Base-by-base conservation (phyloP, 2,888 invertebrate genomes). In the Drosophila testacea region DNA sequence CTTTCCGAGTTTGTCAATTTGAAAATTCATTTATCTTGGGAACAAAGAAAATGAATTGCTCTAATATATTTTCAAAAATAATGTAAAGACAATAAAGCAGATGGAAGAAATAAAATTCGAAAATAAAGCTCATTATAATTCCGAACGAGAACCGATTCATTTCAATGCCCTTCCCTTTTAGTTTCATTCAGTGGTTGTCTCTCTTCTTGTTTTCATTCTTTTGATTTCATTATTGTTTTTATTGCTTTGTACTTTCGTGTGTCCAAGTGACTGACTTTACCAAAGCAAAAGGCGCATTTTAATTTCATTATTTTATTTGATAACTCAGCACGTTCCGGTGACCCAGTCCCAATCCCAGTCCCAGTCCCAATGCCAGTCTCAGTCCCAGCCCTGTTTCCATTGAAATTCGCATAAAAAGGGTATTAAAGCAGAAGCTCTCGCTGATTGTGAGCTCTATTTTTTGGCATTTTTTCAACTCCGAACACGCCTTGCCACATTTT, bases 181-280 rank as follows among this genome's bases (percentile, higher is more conserved):
- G 44, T 61, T 67, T 63, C 67, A 42, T 65, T 67, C 51, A 13
- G 6, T 41, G 41, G 32, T 46, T 69, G 52, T 50, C 50, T 61
- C 46, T 72, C 42, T 59, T 59, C 50, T 60, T 79, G 54, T 64
- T 74, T 73, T 83, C 69, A 73, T 82, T 78, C 80, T 80, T 85
- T 80, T 83, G 69, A 83, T 85, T 88, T 83, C 86, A 77, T 88
- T 83, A 88, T 83, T 77, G 62, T 83, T 88, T 83, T 83, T 83
- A 78, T 83, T 81, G 78, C 81, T 71, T 72, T 50, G 62, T 72
- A 72, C 67, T 75, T 72, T 79, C 67, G 65, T 69, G 69, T 82
- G 86, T 80, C 73, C 83, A 70, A 84, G 63, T 85, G 88, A 84
- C 85, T 83, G 83, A 85, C 60, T 85, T 83, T 69, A 65, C 56